Percentiles rank a stretch among this genome's conserved stretches.
Evolutionary conservation across 2,888 invertebrate genomes (phyloP).

Genomic region (Drosophila histrio): DNA sequence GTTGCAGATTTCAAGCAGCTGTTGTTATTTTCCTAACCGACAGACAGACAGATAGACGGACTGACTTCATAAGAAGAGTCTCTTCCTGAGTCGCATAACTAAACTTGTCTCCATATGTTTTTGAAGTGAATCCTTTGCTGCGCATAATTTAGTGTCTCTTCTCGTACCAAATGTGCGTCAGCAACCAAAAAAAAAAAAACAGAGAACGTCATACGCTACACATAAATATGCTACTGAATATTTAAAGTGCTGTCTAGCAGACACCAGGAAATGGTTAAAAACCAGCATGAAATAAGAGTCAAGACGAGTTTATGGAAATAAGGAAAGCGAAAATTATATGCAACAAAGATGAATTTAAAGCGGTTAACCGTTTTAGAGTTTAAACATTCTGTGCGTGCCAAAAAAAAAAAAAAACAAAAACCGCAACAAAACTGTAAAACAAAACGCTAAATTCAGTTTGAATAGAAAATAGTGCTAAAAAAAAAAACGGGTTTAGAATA

Average conservation of each 20-base stretch:
- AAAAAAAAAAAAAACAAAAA: too few species aligned
- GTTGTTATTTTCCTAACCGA: slow-evolving; percentile 3
- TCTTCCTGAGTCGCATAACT: slow-evolving; percentile 25
- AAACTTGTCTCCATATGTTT: slow-evolving; percentile 28
- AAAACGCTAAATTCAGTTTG: too few species aligned
- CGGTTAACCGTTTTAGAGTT: not conserved
- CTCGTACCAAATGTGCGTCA: slow-evolving; percentile 9
- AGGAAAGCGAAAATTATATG: not conserved
- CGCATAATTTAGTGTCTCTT: slow-evolving; percentile 60
- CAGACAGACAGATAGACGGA: not conserved
- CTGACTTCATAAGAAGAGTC: not conserved
- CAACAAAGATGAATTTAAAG: too few species aligned
- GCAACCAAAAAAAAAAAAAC: not conserved
- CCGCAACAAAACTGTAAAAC: too few species aligned
- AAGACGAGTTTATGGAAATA: not conserved
- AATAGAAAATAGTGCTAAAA: too few species aligned
- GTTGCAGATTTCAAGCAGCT: slow-evolving; percentile 38
- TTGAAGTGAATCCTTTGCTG: slow-evolving; percentile 19
- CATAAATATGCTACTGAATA: not conserved
- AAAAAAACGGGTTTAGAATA: too few species aligned
- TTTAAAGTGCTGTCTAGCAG: slow-evolving; percentile 5
- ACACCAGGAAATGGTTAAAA: slow-evolving; percentile 19
- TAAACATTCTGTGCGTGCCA: too few species aligned
- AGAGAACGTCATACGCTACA: slow-evolving; percentile 12
- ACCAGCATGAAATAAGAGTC: not conserved